Evolutionary conservation across 2,797 vertebrate species (phyloP), one percentile per base, ranked within the genome.

Genomic region (Girardinus metallicus): DNA sequence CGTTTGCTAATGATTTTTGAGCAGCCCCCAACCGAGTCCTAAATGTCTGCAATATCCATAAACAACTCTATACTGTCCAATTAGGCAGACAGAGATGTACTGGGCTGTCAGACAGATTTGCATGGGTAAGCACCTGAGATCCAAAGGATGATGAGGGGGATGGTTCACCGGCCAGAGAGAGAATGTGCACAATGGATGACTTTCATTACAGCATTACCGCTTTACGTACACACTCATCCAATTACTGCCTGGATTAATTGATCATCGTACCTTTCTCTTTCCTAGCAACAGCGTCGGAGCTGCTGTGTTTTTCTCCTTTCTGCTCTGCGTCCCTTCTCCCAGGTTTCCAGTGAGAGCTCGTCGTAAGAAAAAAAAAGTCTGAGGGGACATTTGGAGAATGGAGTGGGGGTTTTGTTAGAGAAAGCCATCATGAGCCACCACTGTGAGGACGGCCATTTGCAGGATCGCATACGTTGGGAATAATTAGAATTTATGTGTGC

Each of bases 181-280:
- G 96, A 95, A 93, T 80, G 94, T 87, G 89, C 96, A 97, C 97
- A 97, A 98, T 95, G 96, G 97, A 98, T 98, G 97, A 95, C 97
- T 97, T 97, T 98, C 97, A 98, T 98, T 97, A 97, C 94, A 87
- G 95, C 96, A 97, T 98, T 97, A 97, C 95, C 88, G 95, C 96
- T 97, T 94, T 96, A 96, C 97, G 97, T 97, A 97, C 92, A 93
- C 92, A 89, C 86, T 96, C 97, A 92, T 95, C 97, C 98, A 98
- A 99, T 99, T 99, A 99, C 97, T 95, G 97, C 96, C 96, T 96
- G 97, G 96, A 96, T 97, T 98, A 98, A 99, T 99, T 99, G 98
- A 99, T 99, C 98, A 97, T 93, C 89, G 86, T 95, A 97, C 94
- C 94, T 91, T 96, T 93, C 94, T 96, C 26, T 95, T 95, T 92